Conservation (phyloP, 2,888 invertebrate species). For the Dolomedes plantarius region DNA sequence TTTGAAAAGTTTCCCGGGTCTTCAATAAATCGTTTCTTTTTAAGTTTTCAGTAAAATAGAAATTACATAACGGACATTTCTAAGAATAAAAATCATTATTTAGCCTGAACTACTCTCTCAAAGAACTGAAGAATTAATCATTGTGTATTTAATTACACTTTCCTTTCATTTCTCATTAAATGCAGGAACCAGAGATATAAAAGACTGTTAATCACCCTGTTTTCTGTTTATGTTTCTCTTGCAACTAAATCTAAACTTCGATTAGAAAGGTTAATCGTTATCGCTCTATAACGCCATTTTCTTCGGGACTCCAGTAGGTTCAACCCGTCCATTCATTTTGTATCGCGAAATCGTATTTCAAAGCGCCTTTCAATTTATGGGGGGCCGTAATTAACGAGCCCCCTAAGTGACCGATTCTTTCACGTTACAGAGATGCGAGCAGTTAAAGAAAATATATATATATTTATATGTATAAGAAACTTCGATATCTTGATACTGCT, state of each 20-base stretch:
- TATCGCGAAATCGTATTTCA: conserved; percentile 44
- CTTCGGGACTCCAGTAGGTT: background rate
- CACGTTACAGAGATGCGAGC: background rate
- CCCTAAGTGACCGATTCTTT: conserved; percentile 63
- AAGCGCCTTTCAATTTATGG: conserved; percentile 13
- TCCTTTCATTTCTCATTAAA: background rate
- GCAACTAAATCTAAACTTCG: background rate
- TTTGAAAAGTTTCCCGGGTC: too few relatives aligned
- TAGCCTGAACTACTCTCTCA: too few relatives aligned
- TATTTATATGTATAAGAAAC: conserved; percentile 8
- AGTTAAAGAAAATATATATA: conserved; percentile 2
- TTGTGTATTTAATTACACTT: background rate
- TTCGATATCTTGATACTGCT: conserved; percentile 64
- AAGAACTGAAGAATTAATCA: background rate
- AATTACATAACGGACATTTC: too few relatives aligned
- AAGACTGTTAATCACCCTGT: background rate
- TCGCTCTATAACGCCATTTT: background rate
- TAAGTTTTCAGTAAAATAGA: too few relatives aligned
- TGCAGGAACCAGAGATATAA: background rate
- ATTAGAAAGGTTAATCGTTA: background rate
- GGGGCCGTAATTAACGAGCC: conserved; percentile 44
- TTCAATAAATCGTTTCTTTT: too few relatives aligned
- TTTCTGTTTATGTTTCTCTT: background rate
- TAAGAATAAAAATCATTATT: too few relatives aligned
- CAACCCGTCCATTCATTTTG: background rate